Evolutionary conservation across 2,888 invertebrate species (phyloP).

Genomic region (Alcis repandata): DNA sequence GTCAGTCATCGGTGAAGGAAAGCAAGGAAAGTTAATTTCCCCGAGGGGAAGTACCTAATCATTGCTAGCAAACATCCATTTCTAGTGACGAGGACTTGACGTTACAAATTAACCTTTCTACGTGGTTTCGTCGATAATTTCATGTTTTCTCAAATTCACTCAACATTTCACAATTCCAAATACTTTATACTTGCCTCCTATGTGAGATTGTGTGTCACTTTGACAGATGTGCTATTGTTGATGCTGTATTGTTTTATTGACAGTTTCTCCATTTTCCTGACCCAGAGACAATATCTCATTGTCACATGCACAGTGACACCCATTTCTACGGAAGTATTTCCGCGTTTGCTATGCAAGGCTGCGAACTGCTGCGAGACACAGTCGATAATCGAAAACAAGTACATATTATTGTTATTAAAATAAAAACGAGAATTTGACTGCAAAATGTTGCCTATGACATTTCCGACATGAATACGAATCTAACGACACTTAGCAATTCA

Average conservation of each 20-base stretch:
- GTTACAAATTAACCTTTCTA: constrained; percentile 50
- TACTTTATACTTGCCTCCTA: not conserved
- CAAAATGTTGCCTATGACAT: too few species aligned
- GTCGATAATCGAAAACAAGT: not conserved
- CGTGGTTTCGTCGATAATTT: constrained; percentile 35
- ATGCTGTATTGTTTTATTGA: constrained; percentile 44
- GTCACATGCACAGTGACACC: constrained; percentile 35
- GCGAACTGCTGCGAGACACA: not conserved
- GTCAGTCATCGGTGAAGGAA: constrained; percentile 57
- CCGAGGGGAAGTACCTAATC: constrained; percentile 51
- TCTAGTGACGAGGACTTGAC: constrained; percentile 43
- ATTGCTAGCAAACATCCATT: constrained; percentile 45
- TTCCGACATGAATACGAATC: too few species aligned
- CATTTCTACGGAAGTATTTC: constrained; percentile 27
- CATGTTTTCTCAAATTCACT: constrained; percentile 42
- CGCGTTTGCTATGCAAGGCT: constrained; percentile 16
- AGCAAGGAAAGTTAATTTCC: constrained; percentile 65
- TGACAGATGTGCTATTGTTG: constrained; percentile 40
- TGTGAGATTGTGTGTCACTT: constrained; percentile 22
- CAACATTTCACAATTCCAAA: constrained; percentile 32
- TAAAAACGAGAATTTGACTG: too few species aligned
- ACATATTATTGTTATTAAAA: not conserved
- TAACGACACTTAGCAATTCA: too few species aligned
- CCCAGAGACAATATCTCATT: constrained; percentile 36
- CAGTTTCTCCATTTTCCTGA: constrained; percentile 43